Conservation (phyloP, 2,888 invertebrate genomes). For the Melikaiella ostensackeni region DNA sequence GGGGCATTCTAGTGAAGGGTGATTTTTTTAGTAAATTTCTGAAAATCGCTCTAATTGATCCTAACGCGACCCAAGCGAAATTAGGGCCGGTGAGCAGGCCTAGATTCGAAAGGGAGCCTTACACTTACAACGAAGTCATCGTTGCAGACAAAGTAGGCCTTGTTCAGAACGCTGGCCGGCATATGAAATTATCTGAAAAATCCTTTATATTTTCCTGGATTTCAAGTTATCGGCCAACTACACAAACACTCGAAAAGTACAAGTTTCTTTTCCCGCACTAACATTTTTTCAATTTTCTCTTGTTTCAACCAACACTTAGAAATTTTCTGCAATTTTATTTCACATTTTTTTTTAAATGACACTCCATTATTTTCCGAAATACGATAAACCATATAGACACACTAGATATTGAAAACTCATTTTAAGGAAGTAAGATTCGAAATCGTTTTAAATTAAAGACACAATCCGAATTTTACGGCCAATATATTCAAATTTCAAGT, state of each 20-base stretch:
- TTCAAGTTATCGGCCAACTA: constrained; percentile 32
- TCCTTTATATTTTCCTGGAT: not conserved
- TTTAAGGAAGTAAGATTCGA: too few relatives aligned
- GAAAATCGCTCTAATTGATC: constrained; percentile 13
- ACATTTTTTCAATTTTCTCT: constrained; percentile 11
- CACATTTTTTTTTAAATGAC: too few relatives aligned
- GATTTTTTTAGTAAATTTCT: not conserved
- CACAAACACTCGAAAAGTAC: constrained; percentile 5
- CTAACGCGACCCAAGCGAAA: constrained; percentile 31
- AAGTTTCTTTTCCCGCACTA: constrained; percentile 2
- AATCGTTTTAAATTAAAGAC: too few relatives aligned
- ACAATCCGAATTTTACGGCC: too few relatives aligned
- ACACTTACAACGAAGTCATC: constrained; percentile 73
- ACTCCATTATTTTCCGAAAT: too few relatives aligned
- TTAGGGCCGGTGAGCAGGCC: constrained; percentile 20
- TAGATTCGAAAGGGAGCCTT: constrained; percentile 37
- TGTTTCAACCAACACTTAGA: not conserved
- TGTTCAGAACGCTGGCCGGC: constrained; percentile 67
- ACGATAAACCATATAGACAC: too few relatives aligned
- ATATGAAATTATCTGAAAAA: constrained; percentile 51
- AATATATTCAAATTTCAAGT: too few relatives aligned
- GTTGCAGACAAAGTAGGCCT: constrained; percentile 74
- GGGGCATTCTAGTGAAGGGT: too few relatives aligned
- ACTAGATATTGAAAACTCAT: too few relatives aligned
- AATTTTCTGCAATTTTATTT: too few relatives aligned